Evolutionary conservation across 2,888 invertebrate genomes (phyloP).

Genomic region (Stratiomys singularior): DNA sequence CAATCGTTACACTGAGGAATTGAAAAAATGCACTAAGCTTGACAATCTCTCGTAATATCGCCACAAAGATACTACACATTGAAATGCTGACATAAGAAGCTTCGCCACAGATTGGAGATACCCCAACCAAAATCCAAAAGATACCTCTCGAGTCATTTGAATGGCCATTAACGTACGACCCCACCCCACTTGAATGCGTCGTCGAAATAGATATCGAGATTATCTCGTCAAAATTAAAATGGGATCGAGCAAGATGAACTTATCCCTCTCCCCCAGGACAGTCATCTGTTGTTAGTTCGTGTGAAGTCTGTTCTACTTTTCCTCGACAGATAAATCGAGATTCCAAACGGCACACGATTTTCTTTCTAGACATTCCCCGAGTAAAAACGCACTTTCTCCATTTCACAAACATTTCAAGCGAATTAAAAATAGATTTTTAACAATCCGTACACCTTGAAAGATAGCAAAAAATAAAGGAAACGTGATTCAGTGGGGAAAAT

Average conservation of each 20-base stretch:
- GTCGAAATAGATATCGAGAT: neutral
- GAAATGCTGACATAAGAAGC: neutral
- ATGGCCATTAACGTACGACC: neutral
- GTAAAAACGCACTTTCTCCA: conserved; percentile 18
- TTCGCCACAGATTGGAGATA: neutral
- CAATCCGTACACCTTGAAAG: conserved; percentile 28
- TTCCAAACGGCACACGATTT: conserved; percentile 27
- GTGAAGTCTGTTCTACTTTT: conserved; percentile 33
- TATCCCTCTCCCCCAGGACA: neutral
- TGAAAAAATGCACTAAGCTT: neutral
- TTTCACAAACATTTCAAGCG: neutral
- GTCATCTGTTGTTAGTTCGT: conserved; percentile 12
- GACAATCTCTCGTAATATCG: neutral
- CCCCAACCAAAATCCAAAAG: neutral
- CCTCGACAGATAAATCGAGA: conserved; percentile 23
- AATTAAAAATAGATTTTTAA: conserved; percentile 26
- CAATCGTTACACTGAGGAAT: neutral
- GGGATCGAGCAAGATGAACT: neutral
- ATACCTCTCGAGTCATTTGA: neutral
- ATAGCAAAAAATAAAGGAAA: neutral
- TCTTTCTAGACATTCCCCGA: neutral
- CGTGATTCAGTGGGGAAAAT: conserved; percentile 6
- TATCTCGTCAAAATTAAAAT: conserved; percentile 24
- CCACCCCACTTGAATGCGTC: conserved; percentile 9
- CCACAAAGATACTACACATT: neutral